Evolutionary conservation across 2,113 vertebrate genomes (phyloP).

Genomic region (Dendrocopos noguchii): DNA sequence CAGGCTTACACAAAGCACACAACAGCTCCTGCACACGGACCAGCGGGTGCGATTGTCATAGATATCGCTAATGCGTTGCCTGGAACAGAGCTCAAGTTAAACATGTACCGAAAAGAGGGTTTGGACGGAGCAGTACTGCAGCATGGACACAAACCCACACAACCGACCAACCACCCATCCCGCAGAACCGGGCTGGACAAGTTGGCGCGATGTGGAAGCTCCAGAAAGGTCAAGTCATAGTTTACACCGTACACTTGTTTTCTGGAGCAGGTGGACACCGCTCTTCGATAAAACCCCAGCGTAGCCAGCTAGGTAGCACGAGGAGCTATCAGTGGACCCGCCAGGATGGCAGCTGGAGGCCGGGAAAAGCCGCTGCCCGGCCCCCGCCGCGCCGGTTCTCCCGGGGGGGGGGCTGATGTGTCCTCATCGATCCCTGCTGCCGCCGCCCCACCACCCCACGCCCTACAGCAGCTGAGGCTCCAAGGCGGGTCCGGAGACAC

Average conservation of each 20-base stretch:
- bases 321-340: neutral
- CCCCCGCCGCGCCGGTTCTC: neutral
- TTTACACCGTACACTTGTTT: neutral
- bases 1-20: neutral
- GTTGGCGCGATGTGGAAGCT: neutral
- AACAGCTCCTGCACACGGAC: neutral
- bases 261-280: neutral
- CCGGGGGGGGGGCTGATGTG: neutral
- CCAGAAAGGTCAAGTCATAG: neutral
- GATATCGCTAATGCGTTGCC: fast-evolving
- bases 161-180: fast-evolving
- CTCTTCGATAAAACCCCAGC: fast-evolving
- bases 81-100: neutral
- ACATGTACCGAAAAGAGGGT: fast-evolving
- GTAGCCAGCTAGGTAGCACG: neutral
- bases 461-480: neutral
- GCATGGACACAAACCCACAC: neutral
- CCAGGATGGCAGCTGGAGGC: neutral
- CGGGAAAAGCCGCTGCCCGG: neutral
- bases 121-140: fast-evolving
- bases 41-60: fast-evolving
- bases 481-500: neutral
- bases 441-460: neutral
- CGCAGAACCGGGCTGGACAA: neutral
- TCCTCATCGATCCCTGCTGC: neutral